Conservation (phyloP, 2,113 vertebrate genomes). For the Cnemophilus loriae region DNA sequence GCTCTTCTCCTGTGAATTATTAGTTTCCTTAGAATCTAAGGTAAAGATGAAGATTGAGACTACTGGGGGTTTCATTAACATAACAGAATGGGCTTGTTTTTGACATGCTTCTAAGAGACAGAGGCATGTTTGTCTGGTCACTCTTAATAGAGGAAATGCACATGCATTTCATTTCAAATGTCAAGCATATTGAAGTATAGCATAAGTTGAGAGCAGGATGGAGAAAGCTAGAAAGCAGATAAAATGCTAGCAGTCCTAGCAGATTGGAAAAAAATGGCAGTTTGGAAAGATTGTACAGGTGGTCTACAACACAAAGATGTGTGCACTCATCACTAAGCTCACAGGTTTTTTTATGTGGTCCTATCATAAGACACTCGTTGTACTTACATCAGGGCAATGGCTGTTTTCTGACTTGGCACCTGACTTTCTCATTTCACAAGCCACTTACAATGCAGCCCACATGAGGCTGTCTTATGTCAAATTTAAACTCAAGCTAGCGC, state of each 20-base stretch:
- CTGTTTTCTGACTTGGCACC: background rate
- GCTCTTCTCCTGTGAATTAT: background rate
- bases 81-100: conserved; percentile 32
- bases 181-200: background rate
- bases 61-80: conserved; percentile 39
- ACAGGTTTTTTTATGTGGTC: background rate
- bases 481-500: background rate
- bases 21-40: background rate
- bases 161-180: background rate
- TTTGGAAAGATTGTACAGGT: background rate
- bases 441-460: background rate
- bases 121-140: conserved; percentile 3
- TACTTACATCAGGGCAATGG: background rate
- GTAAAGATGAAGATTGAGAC: background rate
- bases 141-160: background rate
- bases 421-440: background rate
- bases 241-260: background rate
- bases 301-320: background rate
- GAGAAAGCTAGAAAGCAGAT: background rate
- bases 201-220: background rate
- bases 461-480: background rate
- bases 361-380: background rate
- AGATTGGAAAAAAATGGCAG: background rate
- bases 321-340: background rate
- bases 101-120: conserved; percentile 8